Percentiles rank a stretch among this genome's conserved stretches.
phyloP scores from a whole-genome alignment of 2,797 vertebrate species.

The Simalia tracyae region DNA sequence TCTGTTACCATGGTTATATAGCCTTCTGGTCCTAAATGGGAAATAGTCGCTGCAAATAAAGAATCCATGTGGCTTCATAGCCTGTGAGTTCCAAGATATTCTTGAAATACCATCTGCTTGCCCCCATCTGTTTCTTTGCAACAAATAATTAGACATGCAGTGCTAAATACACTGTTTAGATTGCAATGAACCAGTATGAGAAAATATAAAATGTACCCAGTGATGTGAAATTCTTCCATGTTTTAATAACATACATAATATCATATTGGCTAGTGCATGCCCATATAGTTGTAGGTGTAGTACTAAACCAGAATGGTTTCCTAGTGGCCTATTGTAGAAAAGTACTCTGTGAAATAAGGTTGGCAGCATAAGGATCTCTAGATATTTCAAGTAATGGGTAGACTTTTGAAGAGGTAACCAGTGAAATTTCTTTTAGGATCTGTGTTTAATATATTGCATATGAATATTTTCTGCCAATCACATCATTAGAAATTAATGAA shows the following conservation, averaged over 20 bases:
- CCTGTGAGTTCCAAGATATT: constrained; percentile 26
- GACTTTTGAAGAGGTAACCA: not conserved
- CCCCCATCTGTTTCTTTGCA: constrained; percentile 23
- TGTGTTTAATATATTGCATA: not conserved
- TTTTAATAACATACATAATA: not conserved
- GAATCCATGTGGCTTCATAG: constrained; percentile 3
- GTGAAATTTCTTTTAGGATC: not conserved
- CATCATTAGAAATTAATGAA: not conserved
- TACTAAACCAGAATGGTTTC: not conserved
- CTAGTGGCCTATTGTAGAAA: not conserved
- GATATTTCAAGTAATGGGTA: not conserved
- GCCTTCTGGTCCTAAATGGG: not conserved
- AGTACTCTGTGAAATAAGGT: not conserved
- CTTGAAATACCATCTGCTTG: constrained; percentile 32
- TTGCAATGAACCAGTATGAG: not conserved
- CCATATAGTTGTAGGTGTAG: not conserved
- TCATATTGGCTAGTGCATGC: not conserved
- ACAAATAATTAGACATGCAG: constrained; percentile 9
- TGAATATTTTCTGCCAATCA: not conserved
- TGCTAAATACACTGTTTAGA: not conserved
- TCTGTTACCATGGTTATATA: constrained; percentile 31
- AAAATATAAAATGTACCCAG: not conserved
- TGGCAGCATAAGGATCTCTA: not conserved
- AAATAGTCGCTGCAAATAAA: constrained; percentile 16
- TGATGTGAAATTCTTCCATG: not conserved